Evolutionary conservation across 2,797 vertebrate genomes (phyloP), one percentile per base, ranked within the genome.

Genomic region (Champsocephalus esox): DNA sequence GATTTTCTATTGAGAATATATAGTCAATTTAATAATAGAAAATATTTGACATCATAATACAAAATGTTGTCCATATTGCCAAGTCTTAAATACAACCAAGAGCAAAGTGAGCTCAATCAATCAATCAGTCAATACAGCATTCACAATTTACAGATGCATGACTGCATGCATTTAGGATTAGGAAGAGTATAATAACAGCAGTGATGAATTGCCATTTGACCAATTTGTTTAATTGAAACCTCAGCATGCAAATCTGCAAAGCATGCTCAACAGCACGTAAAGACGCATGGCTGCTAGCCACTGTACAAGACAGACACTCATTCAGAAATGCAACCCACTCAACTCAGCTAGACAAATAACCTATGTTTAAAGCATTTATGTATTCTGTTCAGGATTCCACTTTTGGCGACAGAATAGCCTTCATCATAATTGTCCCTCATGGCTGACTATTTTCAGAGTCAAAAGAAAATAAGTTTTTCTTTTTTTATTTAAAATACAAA

Each of bases 171-270:
- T 16, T 28, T 28, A 28, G 24, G 24, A 28, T 67, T 48, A 38
- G 70, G 46, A 81, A 70, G 61, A 43, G 19, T 51, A 17, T 50
- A 61, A 77, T 81, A 70, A 45, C 45, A n/a, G 6, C 11, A 45
- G 45, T 73, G 66, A 77, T 70, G 61, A 54, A 74, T 14, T 75
- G 32, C 38, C 10, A 50, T 49, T 64, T 56, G 51, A 45, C 44
- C 38, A 56, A 52, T 71, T 66, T 54, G 51, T 56, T 73, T 56
- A 43, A 51, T 0, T 66, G 49, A 74, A 74, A 52, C 43, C 43
- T 48, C 45, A 34, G 43, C 57, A 62, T 50, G 60, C 51, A 34
- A 45, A 54, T 70, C 48, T 51, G 16, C 62, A 34, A 24, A 61
- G 38, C 63, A 45, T n/a, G 52, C 34, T 41, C 13, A 38, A 38